Evolutionary conservation across 2,888 invertebrate species (phyloP), one percentile per base, ranked within the genome.

Genomic region (Drosophila meridiana): DNA sequence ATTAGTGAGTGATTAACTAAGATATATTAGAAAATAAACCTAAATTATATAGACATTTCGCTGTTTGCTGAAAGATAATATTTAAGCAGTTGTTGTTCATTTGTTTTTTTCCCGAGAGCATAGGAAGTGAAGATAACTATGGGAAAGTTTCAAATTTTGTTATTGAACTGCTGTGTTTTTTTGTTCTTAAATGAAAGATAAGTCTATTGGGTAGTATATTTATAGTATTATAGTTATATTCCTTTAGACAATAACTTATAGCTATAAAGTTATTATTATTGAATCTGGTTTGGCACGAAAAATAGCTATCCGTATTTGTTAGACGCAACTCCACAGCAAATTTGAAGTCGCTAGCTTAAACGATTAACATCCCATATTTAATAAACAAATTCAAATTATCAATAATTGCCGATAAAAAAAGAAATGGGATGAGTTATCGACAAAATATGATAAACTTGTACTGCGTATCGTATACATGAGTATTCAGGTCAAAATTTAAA

Each of bases 61-160:
- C 36, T 32, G 14, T 56, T 55, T 13, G 30, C 11, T 20, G 13
- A 4, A 1, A 4, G 48, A 28, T 28, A 76, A 59, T 58, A 60
- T 70, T 70, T 70, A 28, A 28, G 8, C 71, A 76, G 20, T 42
- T 70, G 76, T 36, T 11, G 26, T n/a, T 14, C 0, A 4, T 26
- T 47, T n/a, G 9, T 9, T 32, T 3, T 14, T 28, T 47, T 20
- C 20, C 2, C 13, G 28, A 28, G 28, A 30, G 3, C 14, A n/a
- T n/a, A 3, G 20, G 32, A 40, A 45, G 30, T 48, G 42, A 52
- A 40, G 2, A 38, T 48, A 34, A 38, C 4, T 32, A 36, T 34
- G 36, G 43, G 42, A 48, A 65, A 13, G 13, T 30, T n/a, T 30
- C 9, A 3, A 36, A 20, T 7, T 6, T 26, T 52, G 20, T 34